Base-by-base conservation (phyloP, 2,888 invertebrate species). In the Scelioninae gen. 1 region DNA sequence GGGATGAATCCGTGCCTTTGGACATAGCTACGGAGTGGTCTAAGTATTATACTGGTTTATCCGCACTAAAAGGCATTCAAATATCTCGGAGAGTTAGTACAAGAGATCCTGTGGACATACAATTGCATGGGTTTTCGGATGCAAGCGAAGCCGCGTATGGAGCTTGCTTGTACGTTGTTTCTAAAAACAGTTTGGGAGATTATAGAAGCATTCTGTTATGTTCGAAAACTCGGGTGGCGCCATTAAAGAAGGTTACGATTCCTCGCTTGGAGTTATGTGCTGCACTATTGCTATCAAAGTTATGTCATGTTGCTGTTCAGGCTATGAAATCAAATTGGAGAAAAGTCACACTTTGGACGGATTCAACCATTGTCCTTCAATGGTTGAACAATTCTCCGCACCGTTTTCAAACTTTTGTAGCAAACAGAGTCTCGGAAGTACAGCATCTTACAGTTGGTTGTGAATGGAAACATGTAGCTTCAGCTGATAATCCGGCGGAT, bases 361-460 rank as follows among this genome's bases (percentile, higher is more conserved):
- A 66, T 29, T 66, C 65, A n/a, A 66, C 62, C 0, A 66, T 53
- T 29, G 40, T 53, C 16, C 29, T 66, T 11, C 8, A 34, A 34
- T 56, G 55, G 68, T 34, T 69, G 13, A 69, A 47, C 0, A 56
- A 11, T 0, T 69, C 68, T 29, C 68, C 56, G 0, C 68, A 69
- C 15, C 16, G n/a, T n/a, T n/a, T n/a, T n/a, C n/a, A n/a, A n/a
- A n/a, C n/a, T n/a, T n/a, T n/a, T n/a, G n/a, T n/a, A n/a, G n/a
- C n/a, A n/a, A n/a, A n/a, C n/a, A n/a, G n/a, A n/a, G n/a, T n/a
- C n/a, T n/a, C n/a, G n/a, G n/a, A n/a, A n/a, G n/a, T n/a, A n/a
- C n/a, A n/a, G n/a, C n/a, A n/a, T n/a, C n/a, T n/a, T n/a, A n/a
- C n/a, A n/a, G n/a, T n/a, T n/a, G n/a, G n/a, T n/a, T n/a, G n/a